These are phyloP conservation scores for Troides aeacus DNA, from an alignment of 2,888 invertebrate genomes.

Conservation along the genomic window DNA sequence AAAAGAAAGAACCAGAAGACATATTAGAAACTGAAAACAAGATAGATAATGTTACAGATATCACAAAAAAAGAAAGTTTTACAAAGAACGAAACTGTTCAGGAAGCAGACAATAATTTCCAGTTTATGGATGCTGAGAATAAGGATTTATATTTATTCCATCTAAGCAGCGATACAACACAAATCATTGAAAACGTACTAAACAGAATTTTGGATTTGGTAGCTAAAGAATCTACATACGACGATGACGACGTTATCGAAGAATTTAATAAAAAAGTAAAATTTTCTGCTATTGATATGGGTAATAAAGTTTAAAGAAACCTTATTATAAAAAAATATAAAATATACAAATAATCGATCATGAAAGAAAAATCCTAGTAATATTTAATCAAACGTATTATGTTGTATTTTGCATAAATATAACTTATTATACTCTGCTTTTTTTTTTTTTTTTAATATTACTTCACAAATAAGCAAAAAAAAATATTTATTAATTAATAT, in stretches of 20 bases:
- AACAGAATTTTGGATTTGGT: constrained; percentile 20
- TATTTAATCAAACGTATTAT: neutral
- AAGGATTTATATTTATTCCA: neutral
- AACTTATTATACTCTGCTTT: too few relatives aligned
- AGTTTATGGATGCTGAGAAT: constrained; percentile 6
- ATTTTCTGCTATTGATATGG: constrained; percentile 54
- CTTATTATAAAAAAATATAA: neutral
- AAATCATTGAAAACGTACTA: constrained; percentile 5
- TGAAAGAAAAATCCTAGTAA: neutral
- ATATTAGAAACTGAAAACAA: constrained; percentile 1
- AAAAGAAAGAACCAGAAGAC: neutral
- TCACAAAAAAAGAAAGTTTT: too few relatives aligned
- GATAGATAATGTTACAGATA: constrained; percentile 22
- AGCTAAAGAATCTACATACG: constrained; percentile 36
- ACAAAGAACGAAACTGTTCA: constrained; percentile 10
- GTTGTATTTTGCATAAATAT: too few relatives aligned
- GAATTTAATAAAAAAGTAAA: constrained; percentile 59
- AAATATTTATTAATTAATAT: too few relatives aligned
- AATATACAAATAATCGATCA: neutral
- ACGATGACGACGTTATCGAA: constrained; percentile 42
- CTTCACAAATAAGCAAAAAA: too few relatives aligned
- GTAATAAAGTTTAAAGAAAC: constrained; percentile 49
- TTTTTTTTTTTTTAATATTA: too few relatives aligned
- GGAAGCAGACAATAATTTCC: neutral
- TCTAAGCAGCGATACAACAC: neutral